A percentile compares a stretch with the other conserved stretches of the same genome.
Conservation (phyloP, 2,113 vertebrate species). For the Centropristis striata region DNA sequence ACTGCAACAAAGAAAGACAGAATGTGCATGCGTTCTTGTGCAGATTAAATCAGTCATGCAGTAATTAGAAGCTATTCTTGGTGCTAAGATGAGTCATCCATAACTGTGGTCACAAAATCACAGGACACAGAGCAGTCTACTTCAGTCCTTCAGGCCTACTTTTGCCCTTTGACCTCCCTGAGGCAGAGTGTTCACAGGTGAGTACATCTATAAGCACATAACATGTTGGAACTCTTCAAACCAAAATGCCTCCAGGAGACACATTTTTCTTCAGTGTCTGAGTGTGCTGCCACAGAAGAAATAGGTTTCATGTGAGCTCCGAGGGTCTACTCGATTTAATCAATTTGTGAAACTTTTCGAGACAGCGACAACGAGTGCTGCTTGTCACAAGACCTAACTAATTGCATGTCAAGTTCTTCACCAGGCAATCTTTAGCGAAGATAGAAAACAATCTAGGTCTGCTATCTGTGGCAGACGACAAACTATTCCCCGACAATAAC, state of each 20-base stretch:
- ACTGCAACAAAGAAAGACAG: not conserved
- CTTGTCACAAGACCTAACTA: conserved; percentile 59
- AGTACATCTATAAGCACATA: conserved; percentile 17
- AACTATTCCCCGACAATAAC: conserved; percentile 81
- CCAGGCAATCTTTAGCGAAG: conserved; percentile 39
- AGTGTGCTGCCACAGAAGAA: conserved; percentile 21
- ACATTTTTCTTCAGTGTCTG: not conserved
- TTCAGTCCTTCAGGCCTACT: conserved; percentile 18
- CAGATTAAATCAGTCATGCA: conserved; percentile 32
- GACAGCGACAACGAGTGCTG: conserved; percentile 23
- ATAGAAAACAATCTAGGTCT: conserved; percentile 64
- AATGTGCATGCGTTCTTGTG: not conserved
- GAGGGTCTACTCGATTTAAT: conserved; percentile 40
- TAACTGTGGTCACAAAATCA: conserved; percentile 30
- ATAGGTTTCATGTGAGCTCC: conserved; percentile 32
- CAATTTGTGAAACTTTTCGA: conserved; percentile 41
- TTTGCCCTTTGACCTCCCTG: conserved; percentile 53
- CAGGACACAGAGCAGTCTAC: not conserved
- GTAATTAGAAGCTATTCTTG: conserved; percentile 46
- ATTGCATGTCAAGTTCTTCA: conserved; percentile 59
- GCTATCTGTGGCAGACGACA: conserved; percentile 76
- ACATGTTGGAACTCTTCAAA: conserved; percentile 26
- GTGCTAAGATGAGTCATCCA: conserved; percentile 44
- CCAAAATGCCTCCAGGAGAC: conserved; percentile 16
- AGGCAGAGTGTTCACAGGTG: conserved; percentile 40